Percentiles rank a stretch among this genome's conserved stretches.
phyloP scores from a whole-genome alignment of 2,797 vertebrate genomes.

The Peromyscus eremicus region DNA sequence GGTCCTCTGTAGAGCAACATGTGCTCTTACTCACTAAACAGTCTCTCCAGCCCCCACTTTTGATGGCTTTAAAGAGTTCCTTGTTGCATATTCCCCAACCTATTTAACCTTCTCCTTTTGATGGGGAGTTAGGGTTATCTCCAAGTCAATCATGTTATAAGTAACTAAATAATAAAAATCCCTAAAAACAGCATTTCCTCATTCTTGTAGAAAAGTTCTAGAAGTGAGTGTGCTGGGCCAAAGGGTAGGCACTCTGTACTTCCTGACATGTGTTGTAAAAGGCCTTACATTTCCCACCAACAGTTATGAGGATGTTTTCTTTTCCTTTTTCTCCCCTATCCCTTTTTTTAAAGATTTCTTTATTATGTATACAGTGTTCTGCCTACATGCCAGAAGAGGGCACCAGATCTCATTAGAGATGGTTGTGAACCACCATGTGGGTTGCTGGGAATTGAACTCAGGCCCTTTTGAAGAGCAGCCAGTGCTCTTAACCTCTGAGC shows the following conservation, averaged over 20 bases:
- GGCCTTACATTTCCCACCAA: background rate
- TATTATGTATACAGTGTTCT: background rate
- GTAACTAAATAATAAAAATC: background rate
- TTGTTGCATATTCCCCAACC: background rate
- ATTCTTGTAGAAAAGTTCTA: background rate
- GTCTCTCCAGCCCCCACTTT: background rate
- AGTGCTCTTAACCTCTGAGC: background rate
- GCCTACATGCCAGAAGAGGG: background rate
- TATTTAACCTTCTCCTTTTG: background rate
- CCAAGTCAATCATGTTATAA: background rate
- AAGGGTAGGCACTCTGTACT: fast-evolving
- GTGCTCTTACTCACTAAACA: background rate
- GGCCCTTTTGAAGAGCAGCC: background rate
- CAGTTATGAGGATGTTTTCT: background rate
- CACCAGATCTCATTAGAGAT: background rate
- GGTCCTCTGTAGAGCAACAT: background rate
- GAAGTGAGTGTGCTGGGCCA: background rate
- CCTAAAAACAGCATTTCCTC: background rate
- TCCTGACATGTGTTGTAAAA: background rate
- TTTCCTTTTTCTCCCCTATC: background rate
- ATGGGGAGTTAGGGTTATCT: background rate
- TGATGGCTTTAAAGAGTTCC: conserved; percentile 8
- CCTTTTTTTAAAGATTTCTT: background rate
- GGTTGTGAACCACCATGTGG: background rate
- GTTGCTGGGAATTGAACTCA: background rate